Evolutionary conservation across 2,113 vertebrate species (phyloP).

Genomic region (Tachycineta bicolor): DNA sequence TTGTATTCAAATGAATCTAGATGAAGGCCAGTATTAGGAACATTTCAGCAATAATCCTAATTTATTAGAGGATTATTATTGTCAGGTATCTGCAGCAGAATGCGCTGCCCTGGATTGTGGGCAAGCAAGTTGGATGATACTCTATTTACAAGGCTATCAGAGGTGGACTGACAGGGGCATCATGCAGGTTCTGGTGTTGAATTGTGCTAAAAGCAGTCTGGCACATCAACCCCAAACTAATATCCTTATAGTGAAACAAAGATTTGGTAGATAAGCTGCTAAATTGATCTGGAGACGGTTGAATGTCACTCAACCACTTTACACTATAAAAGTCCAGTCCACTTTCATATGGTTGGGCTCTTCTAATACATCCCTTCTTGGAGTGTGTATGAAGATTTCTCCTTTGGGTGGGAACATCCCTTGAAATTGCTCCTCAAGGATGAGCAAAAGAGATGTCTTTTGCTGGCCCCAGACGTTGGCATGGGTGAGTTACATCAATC

Average conservation of each 20-base stretch:
- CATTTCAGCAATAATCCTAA: background rate
- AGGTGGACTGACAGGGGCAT: background rate
- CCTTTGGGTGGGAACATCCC: rapidly evolving
- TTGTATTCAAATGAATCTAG: background rate
- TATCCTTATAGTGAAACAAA: background rate
- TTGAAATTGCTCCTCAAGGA: rapidly evolving
- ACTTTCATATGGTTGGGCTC: background rate
- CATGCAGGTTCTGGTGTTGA: background rate
- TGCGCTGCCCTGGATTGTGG: background rate
- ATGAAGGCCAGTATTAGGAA: background rate
- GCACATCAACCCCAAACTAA: background rate
- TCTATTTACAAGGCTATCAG: background rate
- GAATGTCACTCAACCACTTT: background rate
- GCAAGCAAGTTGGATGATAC: background rate
- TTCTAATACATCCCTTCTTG: background rate
- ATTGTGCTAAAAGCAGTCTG: background rate
- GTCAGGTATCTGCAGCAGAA: background rate
- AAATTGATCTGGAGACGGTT: background rate
- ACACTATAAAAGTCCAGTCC: background rate
- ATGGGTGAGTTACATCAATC: background rate
- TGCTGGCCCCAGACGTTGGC: background rate
- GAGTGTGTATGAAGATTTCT: background rate
- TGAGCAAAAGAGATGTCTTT: background rate
- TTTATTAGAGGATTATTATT: background rate
- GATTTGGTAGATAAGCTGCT: background rate